phyloP scores from a whole-genome alignment of 2,888 invertebrate species.

The Metallyticus violacea region DNA sequence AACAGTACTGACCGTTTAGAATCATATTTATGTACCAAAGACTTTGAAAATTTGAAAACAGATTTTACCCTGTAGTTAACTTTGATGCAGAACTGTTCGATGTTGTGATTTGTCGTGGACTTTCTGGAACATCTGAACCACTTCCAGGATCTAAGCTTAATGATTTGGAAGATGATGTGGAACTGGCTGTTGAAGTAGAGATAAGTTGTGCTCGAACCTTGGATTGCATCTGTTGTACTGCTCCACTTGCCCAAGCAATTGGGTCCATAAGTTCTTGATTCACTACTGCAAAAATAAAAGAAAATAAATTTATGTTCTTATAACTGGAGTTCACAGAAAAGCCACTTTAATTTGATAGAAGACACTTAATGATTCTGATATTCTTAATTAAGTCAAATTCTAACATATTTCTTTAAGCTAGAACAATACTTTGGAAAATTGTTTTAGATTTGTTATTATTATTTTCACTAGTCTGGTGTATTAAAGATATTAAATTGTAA shows the following conservation, averaged over 20 bases:
- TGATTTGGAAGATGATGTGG: constrained; percentile 43
- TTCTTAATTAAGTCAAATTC: not conserved
- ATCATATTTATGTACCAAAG: too few relatives aligned
- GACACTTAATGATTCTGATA: too few relatives aligned
- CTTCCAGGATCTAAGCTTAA: constrained; percentile 38
- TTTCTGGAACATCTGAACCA: constrained; percentile 32
- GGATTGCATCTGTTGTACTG: constrained; percentile 26
- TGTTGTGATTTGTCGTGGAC: constrained; percentile 16
- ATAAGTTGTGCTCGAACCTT: constrained; percentile 36
- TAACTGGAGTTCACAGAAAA: too few relatives aligned
- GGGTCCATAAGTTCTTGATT: constrained; percentile 64
- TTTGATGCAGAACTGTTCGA: not conserved
- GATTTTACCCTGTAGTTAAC: constrained; percentile 25
- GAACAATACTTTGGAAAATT: too few relatives aligned
- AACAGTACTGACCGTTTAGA: too few relatives aligned
- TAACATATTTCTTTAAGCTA: too few relatives aligned
- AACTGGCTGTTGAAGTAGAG: constrained; percentile 45
- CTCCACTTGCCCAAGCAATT: constrained; percentile 45
- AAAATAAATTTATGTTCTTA: too few relatives aligned
- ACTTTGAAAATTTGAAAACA: too few relatives aligned
- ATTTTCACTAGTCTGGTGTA: too few relatives aligned
- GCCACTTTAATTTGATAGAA: too few relatives aligned
- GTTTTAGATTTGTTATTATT: too few relatives aligned
- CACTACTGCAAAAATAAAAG: constrained; percentile 52
- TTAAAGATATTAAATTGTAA: too few relatives aligned